These are phyloP conservation scores for Tethea ocularis DNA, from an alignment of 2,888 invertebrate species.

Conservation along the genomic window DNA sequence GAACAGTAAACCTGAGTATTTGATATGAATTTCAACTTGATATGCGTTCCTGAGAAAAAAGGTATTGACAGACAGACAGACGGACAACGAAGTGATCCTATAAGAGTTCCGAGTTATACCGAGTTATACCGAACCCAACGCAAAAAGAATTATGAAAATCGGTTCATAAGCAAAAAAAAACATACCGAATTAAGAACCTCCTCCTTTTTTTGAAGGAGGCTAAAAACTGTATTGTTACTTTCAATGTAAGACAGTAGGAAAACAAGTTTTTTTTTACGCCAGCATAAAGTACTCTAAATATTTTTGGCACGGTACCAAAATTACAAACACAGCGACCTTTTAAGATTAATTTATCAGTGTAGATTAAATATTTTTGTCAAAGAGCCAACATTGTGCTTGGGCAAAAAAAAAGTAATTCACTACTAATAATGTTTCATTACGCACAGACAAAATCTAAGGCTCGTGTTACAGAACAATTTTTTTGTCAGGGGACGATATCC, in stretches of 20 bases:
- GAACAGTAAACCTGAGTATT: too few species aligned
- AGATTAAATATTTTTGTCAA: conserved; percentile 15
- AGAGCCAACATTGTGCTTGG: conserved; percentile 10
- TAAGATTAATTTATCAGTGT: conserved; percentile 13
- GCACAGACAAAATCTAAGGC: not conserved
- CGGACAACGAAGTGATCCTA: too few species aligned
- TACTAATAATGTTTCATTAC: conserved; percentile 8
- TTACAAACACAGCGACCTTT: conserved; percentile 9
- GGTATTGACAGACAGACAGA: too few species aligned
- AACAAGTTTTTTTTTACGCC: not conserved
- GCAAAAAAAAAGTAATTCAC: conserved; percentile 7
- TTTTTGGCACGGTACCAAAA: conserved; percentile 6
- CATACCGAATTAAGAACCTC: too few species aligned
- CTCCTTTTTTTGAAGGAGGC: too few species aligned
- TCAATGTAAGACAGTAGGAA: not conserved
- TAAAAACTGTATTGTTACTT: not conserved
- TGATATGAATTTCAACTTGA: too few species aligned
- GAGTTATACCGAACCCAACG: too few species aligned
- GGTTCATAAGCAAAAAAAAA: too few species aligned
- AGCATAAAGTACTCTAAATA: conserved; percentile 8
- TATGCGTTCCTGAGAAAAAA: too few species aligned
- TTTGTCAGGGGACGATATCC: not conserved
- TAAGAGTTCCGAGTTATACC: too few species aligned
- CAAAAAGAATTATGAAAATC: too few species aligned
- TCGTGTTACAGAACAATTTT: not conserved